These are phyloP conservation scores for Mus minutoides DNA, from an alignment of 2,797 vertebrate genomes.

Conservation along the genomic window DNA sequence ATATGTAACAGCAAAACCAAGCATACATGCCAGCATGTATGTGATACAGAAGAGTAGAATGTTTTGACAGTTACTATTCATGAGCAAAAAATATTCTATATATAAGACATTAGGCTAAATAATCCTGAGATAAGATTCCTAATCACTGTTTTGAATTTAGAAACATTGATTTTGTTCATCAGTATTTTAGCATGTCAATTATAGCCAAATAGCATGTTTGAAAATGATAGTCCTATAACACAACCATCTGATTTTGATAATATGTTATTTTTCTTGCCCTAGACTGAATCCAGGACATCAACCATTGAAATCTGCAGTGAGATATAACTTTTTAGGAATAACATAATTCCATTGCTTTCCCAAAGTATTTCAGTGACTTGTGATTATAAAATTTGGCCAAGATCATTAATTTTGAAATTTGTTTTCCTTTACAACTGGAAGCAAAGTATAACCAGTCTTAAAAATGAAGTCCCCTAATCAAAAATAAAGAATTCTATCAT, in stretches of 20 bases:
- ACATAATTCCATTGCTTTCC: conserved; percentile 25
- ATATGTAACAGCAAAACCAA: background rate
- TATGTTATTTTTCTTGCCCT: conserved; percentile 65
- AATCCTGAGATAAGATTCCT: background rate
- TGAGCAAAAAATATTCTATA: background rate
- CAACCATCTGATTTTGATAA: conserved; percentile 61
- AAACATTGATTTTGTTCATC: conserved; percentile 12
- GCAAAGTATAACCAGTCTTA: conserved; percentile 4
- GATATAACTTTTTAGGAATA: conserved; percentile 72
- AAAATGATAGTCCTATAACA: conserved; percentile 36
- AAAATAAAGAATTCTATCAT: conserved; percentile 43
- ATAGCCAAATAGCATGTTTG: conserved; percentile 38
- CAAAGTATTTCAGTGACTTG: background rate
- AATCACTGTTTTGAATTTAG: background rate
- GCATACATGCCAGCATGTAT: too few relatives aligned
- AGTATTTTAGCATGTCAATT: conserved; percentile 11
- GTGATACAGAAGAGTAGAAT: background rate
- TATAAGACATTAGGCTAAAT: background rate
- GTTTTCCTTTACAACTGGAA: background rate
- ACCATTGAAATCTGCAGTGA: conserved; percentile 58
- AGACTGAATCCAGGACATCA: conserved; percentile 54
- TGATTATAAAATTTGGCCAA: conserved; percentile 53
- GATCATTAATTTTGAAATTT: conserved; percentile 35
- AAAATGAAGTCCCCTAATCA: background rate
- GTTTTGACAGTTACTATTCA: background rate